Percentiles rank a stretch among this genome's conserved stretches.
phyloP scores from a whole-genome alignment of 2,113 vertebrate species.

The Eulemur macaco region DNA sequence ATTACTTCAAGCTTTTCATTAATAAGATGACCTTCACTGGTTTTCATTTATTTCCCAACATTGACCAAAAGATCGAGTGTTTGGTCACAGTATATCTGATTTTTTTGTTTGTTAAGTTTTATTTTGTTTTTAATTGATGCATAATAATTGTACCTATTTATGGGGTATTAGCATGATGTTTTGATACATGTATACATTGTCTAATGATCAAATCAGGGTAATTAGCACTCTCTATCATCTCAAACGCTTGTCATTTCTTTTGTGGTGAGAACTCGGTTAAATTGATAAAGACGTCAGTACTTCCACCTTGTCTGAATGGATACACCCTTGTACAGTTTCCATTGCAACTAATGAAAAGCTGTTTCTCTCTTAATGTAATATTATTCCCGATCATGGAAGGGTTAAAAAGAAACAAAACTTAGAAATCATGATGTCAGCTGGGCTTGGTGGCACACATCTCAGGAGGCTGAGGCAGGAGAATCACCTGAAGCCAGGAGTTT shows the following conservation, averaged over 20 bases:
- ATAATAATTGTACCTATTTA: background rate
- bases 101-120: background rate
- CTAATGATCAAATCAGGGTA: background rate
- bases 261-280: background rate
- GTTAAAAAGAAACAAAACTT: background rate
- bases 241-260: background rate
- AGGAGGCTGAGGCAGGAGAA: no score
- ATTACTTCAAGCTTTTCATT: background rate
- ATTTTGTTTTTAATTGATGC: background rate
- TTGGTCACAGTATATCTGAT: background rate
- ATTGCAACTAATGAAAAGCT: background rate
- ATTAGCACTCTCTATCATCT: background rate
- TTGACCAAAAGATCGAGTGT: background rate
- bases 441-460: no score
- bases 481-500: no score
- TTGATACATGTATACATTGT: background rate
- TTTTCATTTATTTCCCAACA: slow-evolving; percentile 10
- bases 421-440: background rate
- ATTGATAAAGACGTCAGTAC: background rate
- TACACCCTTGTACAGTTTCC: background rate
- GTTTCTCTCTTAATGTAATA: background rate
- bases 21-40: background rate
- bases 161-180: background rate
- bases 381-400: background rate
- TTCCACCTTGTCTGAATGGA: background rate